phyloP scores from a whole-genome alignment of 2,797 vertebrate genomes.

The Otus scops region DNA sequence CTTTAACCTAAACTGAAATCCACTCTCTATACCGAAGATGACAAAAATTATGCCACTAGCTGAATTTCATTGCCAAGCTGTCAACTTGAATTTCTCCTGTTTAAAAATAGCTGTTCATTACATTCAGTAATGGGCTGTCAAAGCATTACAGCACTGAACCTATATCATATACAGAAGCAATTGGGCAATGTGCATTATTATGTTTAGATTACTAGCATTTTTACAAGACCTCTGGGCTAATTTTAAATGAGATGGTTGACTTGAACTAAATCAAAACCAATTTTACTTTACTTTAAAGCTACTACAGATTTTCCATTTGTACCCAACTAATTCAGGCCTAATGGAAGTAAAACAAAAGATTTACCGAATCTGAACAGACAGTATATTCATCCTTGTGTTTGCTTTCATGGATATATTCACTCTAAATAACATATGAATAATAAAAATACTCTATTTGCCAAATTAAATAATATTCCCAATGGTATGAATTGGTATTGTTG shows the following conservation, averaged over 20 bases:
- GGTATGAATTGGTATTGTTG: constrained; percentile 56
- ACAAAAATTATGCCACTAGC: constrained; percentile 84
- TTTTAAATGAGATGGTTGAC: constrained; percentile 90
- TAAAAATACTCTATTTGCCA: constrained; percentile 59
- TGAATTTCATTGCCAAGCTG: constrained; percentile 83
- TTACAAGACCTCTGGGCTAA: constrained; percentile 83
- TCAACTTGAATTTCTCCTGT: constrained; percentile 83
- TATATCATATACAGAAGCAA: constrained; percentile 86
- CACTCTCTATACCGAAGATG: constrained; percentile 72
- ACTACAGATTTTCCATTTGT: constrained; percentile 58
- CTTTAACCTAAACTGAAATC: constrained; percentile 77
- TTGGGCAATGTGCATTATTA: constrained; percentile 86
- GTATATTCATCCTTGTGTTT: constrained; percentile 13
- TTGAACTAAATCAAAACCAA: constrained; percentile 82
- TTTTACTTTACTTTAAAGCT: constrained; percentile 72
- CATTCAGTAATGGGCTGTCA: constrained; percentile 86
- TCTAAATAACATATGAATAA: constrained; percentile 51
- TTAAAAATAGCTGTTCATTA: constrained; percentile 87
- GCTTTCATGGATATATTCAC: constrained; percentile 34
- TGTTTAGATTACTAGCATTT: constrained; percentile 83
- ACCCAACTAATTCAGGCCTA: neutral
- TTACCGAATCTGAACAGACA: neutral
- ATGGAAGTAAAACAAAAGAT: constrained; percentile 52
- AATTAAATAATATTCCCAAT: constrained; percentile 68
- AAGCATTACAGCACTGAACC: constrained; percentile 81